Evolutionary conservation across 2,797 vertebrate species (phyloP).

Genomic region (Ptychobarbus kaznakovi): DNA sequence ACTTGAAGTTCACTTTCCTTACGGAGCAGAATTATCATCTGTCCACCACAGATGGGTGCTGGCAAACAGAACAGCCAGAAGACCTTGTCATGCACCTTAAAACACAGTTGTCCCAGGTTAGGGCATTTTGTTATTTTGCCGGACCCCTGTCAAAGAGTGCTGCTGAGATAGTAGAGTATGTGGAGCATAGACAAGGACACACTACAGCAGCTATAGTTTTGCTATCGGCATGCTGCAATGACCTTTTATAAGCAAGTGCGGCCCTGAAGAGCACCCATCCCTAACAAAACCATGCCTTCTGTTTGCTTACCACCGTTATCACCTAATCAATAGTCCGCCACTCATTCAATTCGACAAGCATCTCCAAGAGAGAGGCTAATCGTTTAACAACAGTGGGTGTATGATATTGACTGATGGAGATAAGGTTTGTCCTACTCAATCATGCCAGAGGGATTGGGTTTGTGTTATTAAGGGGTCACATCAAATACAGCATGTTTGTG

Average conservation of each 20-base stretch:
- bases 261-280: constrained; percentile 43
- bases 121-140: background rate
- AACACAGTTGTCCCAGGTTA: background rate
- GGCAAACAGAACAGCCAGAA: background rate
- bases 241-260: constrained; percentile 62
- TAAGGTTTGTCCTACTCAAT: constrained; percentile 78
- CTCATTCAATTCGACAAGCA: constrained; percentile 81
- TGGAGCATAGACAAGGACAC: constrained; percentile 27
- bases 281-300: constrained; percentile 70
- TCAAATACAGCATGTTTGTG: constrained; percentile 65
- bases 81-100: background rate
- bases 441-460: constrained; percentile 72
- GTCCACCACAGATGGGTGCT: background rate
- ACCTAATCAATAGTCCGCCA: constrained; percentile 78
- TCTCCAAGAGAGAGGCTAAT: constrained; percentile 78
- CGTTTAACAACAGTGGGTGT: constrained; percentile 74
- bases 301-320: constrained; percentile 78
- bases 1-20: background rate
- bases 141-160: background rate
- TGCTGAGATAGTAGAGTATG: background rate
- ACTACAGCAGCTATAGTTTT: constrained; percentile 15
- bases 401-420: constrained; percentile 79
- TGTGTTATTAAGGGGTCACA: constrained; percentile 68
- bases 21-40: background rate
- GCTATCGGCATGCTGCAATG: constrained; percentile 52